These are phyloP conservation scores for Psilanteris sp. DNA, from an alignment of 1,140 invertebrate species.

Conservation along the genomic window DNA sequence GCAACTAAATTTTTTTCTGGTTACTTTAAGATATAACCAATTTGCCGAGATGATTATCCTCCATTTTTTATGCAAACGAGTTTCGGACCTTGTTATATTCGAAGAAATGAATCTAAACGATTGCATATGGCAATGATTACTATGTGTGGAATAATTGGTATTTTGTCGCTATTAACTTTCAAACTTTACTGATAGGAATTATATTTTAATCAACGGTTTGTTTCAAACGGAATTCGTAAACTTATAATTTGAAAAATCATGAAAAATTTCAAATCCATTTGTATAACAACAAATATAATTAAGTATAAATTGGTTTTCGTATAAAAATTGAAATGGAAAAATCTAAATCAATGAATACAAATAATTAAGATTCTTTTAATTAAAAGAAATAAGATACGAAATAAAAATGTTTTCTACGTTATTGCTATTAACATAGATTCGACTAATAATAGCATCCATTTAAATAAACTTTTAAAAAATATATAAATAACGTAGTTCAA, in stretches of 20 bases:
- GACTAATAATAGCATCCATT: no score
- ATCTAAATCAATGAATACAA: no score
- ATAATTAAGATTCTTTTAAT: no score
- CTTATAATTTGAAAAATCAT: constrained; percentile 10
- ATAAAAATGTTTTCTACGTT: no score
- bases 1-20: not conserved
- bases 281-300: no score
- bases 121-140: constrained; percentile 28
- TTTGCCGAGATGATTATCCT: constrained; percentile 32
- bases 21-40: constrained; percentile 7
- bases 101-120: constrained; percentile 40
- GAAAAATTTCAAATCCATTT: no score
- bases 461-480: no score
- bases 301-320: not conserved
- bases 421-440: no score
- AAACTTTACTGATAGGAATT: constrained; percentile 37
- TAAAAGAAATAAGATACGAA: no score
- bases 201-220: constrained; percentile 45
- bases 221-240: constrained; percentile 1
- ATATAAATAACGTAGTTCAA: no score
- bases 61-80: constrained; percentile 57
- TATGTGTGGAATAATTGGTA: constrained; percentile 30
- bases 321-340: not conserved
- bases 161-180: constrained; percentile 28
- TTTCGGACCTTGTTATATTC: constrained; percentile 27